phyloP scores from a whole-genome alignment of 2,113 vertebrate species.

The mouse (Mus musculus) region GRCm39 chr13:78557001-78557500 shows the following conservation, averaged over 20 bases:
- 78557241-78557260: background rate
- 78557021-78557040: conserved; percentile 78
- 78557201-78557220: conserved; percentile 15
- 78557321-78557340: background rate
- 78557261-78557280: conserved; percentile 52
- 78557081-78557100: conserved; percentile 40
- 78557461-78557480: background rate
- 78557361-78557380: too few species aligned
- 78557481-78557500: background rate
- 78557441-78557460: background rate
- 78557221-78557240: background rate
- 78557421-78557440: too few species aligned
- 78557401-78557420: too few species aligned
- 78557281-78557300: conserved; percentile 3
- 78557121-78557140: background rate
- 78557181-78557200: conserved; percentile 34
- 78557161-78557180: conserved; percentile 24
- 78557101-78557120: background rate
- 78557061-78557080: conserved; percentile 57
- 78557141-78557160: conserved; percentile 15
- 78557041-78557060: conserved; percentile 82
- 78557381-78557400: too few species aligned
- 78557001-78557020: conserved; percentile 77
- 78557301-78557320: too few species aligned
- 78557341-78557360: background rate